Base-by-base conservation (phyloP, 2,888 invertebrate species). In the Macrophya alboannulata region DNA sequence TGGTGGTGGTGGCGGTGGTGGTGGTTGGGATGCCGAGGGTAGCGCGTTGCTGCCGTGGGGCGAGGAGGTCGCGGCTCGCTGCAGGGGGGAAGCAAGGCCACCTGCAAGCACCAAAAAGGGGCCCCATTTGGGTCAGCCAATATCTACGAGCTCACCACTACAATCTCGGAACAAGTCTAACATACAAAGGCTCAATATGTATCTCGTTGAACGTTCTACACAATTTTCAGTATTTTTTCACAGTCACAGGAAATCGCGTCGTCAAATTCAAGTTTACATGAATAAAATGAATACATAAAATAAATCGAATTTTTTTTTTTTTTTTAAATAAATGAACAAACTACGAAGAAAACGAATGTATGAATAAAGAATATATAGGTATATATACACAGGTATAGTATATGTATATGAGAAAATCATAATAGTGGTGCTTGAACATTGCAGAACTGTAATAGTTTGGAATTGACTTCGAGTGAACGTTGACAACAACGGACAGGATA, bases 81-180 rank as follows among this genome's bases (percentile, higher is more conserved):
- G 93, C 93, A 93, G 92, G 92, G 93, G 93, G 90, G 93, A 93
- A 91, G 93, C 93, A 90, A 93, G 91, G 93, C 93, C 93, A 93
- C 93, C 93, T 93, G 93, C 93, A 93, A 93, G 92, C 92, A 92
- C 93, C 92, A 93, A 93, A 92, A 91, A 92, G 90, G 90, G 90
- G 87, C 84, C 85, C 84, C 76, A 79, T 68, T 65, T 55, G 83
- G 83, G 83, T 83, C 65, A 83, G 83, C 83, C 83, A 83, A 83
- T 83, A 40, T 45, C 83, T 62, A 81, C 40, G 45, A 83, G 65
- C 83, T 83, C 83, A 71, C 68, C 83, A 83, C 83, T 43, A 68
- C 43, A 48, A 37, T 83, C 72, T n/a, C 65, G 83, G 83, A 83
- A 68, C 68, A 83, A 45, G 25, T 68, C 83, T 48, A 68, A 83